Base-by-base conservation (phyloP, 1,140 invertebrate species). In the Caenorhabditis briggsae region DNA sequence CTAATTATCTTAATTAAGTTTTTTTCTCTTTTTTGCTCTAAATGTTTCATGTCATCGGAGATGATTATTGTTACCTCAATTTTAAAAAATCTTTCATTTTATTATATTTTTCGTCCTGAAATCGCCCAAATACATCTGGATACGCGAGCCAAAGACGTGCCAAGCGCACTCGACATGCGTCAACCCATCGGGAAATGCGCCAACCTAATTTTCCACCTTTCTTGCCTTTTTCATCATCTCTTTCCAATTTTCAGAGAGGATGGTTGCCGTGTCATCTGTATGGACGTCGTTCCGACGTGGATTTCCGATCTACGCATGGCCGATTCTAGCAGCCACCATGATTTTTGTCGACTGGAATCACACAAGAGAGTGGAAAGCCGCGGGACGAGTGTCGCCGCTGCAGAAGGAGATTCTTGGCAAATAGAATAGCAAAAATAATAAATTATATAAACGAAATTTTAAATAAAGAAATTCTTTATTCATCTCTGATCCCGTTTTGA, bases 281-380 rank as follows among this genome's bases (percentile, higher is more conserved):
- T 78, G 70, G 70, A 43, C 33, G 41, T 18, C 43, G 14, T 78
- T 78, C n/a, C 43, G 46, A 50, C 70, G 70, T 12, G 70, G 70
- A 48, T 43, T 88, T 14, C 84, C 88, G 2, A 61, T 89, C 33
- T 89, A 89, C 88, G n/a, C 82, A 16, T 89, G 88, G 88, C 88
- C 88, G 16, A 64, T 89, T 33, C 33, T 87, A 20, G 87, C 84
- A 16, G 86, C 74, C 61, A 64, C 74, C 61, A 61, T 82, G 82
- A 89, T 89, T 53, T 89, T 89, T 41, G 59, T 89, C 83, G 88
- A 89, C 70, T 89, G 88, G 88, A 89, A 89, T 82, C 88, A 89
- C 61, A 89, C 88, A 18, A 88, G 88, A 55, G 82, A 89, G 65
- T 89, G 88, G 88, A 89, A 89, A 59, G 82, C 82, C 9, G 84